A percentile compares a stretch with the other conserved stretches of the same genome.
phyloP scores from a whole-genome alignment of 2,113 vertebrate genomes.

The Istiophorus platypterus region DNA sequence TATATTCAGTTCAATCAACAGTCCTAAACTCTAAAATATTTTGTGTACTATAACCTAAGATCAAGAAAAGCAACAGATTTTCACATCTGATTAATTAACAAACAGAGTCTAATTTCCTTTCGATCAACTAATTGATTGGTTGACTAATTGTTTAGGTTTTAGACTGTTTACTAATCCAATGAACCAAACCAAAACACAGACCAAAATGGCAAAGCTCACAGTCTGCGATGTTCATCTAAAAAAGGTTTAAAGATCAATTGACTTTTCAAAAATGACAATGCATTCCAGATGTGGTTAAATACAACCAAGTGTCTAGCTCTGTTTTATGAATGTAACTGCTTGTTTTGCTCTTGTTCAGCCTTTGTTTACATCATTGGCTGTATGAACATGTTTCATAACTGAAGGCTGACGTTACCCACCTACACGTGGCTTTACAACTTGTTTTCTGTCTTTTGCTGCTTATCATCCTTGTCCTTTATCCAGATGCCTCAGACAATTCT shows the following conservation, averaged over 20 bases:
- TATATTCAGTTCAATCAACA: too few species aligned
- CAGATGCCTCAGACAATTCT: constrained; percentile 1
- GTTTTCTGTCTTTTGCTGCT: background rate
- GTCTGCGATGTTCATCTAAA: too few species aligned
- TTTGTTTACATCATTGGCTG: background rate
- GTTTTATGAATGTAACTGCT: background rate
- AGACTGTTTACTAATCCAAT: too few species aligned
- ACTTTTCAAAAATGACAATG: background rate
- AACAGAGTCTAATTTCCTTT: too few species aligned
- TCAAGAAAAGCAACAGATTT: too few species aligned
- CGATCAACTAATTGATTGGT: too few species aligned
- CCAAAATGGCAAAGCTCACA: background rate
- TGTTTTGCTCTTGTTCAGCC: background rate
- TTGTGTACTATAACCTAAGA: too few species aligned
- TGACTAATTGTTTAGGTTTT: too few species aligned
- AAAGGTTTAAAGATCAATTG: too few species aligned
- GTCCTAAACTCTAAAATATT: too few species aligned
- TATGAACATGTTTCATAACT: background rate
- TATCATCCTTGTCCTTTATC: background rate
- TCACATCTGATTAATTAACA: too few species aligned
- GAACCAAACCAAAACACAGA: too few species aligned
- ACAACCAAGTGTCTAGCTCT: background rate
- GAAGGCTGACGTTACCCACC: background rate
- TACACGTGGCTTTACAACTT: background rate
- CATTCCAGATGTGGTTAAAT: background rate